Percentiles rank a stretch among this genome's conserved stretches.
Evolutionary conservation across 2,797 vertebrate species (phyloP).

Genomic region (Phataginus tricuspis): DNA sequence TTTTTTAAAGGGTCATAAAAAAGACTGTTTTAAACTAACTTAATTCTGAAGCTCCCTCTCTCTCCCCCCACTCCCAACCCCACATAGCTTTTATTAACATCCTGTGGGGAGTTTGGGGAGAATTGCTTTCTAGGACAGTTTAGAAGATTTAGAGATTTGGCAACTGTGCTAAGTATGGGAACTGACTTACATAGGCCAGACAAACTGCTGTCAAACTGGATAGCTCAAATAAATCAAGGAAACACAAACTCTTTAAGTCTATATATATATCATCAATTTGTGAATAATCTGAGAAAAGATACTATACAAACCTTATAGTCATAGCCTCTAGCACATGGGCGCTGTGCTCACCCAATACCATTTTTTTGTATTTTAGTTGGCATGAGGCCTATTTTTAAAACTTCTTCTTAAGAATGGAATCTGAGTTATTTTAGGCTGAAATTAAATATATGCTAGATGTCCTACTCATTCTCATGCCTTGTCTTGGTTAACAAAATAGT

Average conservation of each 20-base stretch:
- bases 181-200: not conserved
- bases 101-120: not conserved
- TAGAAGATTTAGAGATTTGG: conserved; percentile 27
- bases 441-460: not conserved
- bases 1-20: conserved; percentile 15
- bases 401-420: not conserved
- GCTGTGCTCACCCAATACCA: not conserved
- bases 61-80: not conserved
- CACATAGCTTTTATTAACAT: not conserved
- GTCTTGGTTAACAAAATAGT: not conserved
- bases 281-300: not conserved
- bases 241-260: not conserved
- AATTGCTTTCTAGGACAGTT: not conserved
- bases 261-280: not conserved
- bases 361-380: conserved; percentile 5
- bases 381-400: not conserved
- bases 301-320: not conserved
- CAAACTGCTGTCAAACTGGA: not conserved
- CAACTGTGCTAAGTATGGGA: not conserved
- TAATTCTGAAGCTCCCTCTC: not conserved
- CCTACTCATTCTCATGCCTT: not conserved
- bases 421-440: not conserved
- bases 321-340: not conserved
- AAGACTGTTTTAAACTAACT: not conserved
- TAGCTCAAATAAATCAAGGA: not conserved